Conservation (phyloP, 2,888 invertebrate genomes). For the Zygogramma bicolorata region DNA sequence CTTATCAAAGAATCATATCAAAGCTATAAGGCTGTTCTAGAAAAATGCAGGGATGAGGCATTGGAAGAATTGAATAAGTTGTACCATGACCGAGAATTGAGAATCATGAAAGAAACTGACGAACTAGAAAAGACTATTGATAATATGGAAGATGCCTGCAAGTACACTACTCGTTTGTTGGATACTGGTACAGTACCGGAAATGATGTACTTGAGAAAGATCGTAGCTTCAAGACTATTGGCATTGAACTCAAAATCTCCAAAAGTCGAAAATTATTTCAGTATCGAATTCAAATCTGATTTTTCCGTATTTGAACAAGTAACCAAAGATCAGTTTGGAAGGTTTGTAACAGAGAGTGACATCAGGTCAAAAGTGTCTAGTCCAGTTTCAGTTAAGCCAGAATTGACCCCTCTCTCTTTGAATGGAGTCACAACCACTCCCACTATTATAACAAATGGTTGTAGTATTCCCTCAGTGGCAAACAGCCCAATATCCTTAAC, state of each 20-base stretch:
- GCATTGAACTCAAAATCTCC: conserved; percentile 84
- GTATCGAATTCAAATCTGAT: conserved; percentile 86
- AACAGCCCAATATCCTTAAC: conserved; percentile 78
- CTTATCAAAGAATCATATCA: conserved; percentile 84
- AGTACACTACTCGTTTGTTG: conserved; percentile 84
- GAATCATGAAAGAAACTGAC: conserved; percentile 90
- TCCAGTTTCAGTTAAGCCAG: conserved; percentile 68
- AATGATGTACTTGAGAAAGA: conserved; percentile 84
- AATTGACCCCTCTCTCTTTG: conserved; percentile 58
- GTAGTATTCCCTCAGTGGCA: conserved; percentile 68
- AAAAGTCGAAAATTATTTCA: conserved; percentile 83
- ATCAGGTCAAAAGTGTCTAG: conserved; percentile 60
- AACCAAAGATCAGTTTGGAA: conserved; percentile 77
- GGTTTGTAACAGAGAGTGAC: conserved; percentile 75
- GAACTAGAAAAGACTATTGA: conserved; percentile 84
- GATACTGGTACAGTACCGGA: conserved; percentile 88
- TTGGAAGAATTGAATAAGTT: conserved; percentile 79
- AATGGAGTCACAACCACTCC: conserved; percentile 39
- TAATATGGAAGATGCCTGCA: conserved; percentile 87
- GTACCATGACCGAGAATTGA: conserved; percentile 87
- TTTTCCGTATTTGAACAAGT: conserved; percentile 81
- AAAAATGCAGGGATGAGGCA: conserved; percentile 82
- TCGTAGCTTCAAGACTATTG: conserved; percentile 82
- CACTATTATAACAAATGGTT: conserved; percentile 57
- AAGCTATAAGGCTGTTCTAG: conserved; percentile 84